Evolutionary conservation across 2,113 vertebrate species (phyloP), one percentile per base, ranked within the genome.

Genomic region (Sander lucioperca): DNA sequence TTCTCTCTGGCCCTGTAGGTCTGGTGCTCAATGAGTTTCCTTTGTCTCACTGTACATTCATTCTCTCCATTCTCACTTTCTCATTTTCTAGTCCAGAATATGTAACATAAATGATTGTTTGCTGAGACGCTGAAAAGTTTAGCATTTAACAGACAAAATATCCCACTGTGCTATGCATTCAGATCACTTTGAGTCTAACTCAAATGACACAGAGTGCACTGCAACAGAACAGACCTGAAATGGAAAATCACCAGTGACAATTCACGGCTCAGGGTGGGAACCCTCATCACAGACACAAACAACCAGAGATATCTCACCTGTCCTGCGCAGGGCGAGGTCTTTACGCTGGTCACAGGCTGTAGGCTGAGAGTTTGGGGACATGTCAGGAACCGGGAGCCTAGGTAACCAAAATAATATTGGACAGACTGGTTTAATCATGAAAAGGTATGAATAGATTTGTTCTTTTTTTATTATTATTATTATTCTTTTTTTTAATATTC

Each of bases 251-350:
- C 79, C 61, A 53, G 66, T 30, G 59, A 74, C 47, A 58, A 39
- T 63, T 47, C 27, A 74, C 11, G 67, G 47, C 47, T 69, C 21
- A 75, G 36, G 18, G 33, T 56, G 33, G 56, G 36, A 89, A 71
- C 59, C 45, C 16, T 25, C 54, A 80, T 82, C 62, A 25, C 7
- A 57, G 23, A 82, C 71, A 72, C 27, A 69, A 51, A 86, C 8
- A 89, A 23, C 27, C 23, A 14, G 43, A 56, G 62, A 62, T n/a
- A 45, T 61, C 92, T 82, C 87, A 99, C 97, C 96, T 91, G 98
- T 97, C 89, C 97, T 96, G 39, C 97, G 93, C 69, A 99, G 95
- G 0, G 95, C 93, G 0, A 96, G 96, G 88, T 97, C 96, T 74
- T 97, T 96, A 0, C 95, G 94, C 25, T 97, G 93, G 80, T 97